These are phyloP conservation scores for Lacerta agilis DNA, from an alignment of 2,797 vertebrate genomes.

Conservation along the genomic window DNA sequence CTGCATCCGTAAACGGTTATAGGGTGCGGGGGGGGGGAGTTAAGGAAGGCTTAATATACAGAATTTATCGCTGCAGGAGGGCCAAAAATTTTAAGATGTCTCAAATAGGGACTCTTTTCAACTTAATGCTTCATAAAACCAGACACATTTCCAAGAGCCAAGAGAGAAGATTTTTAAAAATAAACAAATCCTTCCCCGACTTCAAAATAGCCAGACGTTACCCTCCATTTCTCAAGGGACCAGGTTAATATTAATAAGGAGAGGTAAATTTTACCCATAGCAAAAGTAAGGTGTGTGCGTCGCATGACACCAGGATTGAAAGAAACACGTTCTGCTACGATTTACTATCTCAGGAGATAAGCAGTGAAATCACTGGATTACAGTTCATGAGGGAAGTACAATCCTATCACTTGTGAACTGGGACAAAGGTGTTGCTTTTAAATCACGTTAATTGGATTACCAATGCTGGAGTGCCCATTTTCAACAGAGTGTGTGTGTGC, in stretches of 20 bases:
- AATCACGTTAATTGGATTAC: no score
- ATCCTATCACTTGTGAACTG: no score
- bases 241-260: not conserved
- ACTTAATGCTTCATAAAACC: not conserved
- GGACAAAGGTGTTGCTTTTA: no score
- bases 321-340: not conserved
- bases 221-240: not conserved
- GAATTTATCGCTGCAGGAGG: not conserved
- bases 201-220: not conserved
- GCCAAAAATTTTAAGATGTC: slow-evolving; percentile 1
- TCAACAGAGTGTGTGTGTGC: no score
- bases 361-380: no score
- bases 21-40: not conserved
- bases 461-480: no score
- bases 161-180: not conserved
- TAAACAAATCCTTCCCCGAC: not conserved
- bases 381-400: no score
- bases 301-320: not conserved
- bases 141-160: not conserved
- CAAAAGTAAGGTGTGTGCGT: no score
- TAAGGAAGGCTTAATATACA: accelerated
- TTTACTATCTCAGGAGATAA: no score
- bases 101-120: slow-evolving; percentile 4
- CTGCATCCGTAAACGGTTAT: not conserved
- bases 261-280: not conserved